A percentile compares a stretch with the other conserved stretches of the same genome.
phyloP scores from a whole-genome alignment of 2,888 invertebrate genomes.

The Tetragonula carbonaria region DNA sequence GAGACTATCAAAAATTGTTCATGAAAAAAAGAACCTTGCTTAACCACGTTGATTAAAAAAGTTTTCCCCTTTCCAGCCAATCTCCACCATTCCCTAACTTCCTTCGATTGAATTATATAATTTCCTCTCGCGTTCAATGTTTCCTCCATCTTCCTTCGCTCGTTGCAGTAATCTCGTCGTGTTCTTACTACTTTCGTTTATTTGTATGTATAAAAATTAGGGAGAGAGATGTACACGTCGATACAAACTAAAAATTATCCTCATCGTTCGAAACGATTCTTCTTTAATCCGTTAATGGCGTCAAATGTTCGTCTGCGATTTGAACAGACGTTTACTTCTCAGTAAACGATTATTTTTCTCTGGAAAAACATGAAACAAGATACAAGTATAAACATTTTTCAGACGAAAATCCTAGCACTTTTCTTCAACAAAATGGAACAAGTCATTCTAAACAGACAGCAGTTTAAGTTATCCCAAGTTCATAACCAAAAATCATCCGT shows the following conservation, averaged over 20 bases:
- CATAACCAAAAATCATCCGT: too few relatives aligned
- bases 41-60: not conserved
- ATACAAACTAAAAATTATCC: not conserved
- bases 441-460: too few relatives aligned
- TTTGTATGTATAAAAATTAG: not conserved
- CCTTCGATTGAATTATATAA: not conserved
- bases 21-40: too few relatives aligned
- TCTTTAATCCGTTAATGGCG: not conserved
- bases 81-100: not conserved
- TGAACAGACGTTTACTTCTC: too few relatives aligned
- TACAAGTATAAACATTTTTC: too few relatives aligned
- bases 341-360: too few relatives aligned
- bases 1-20: not conserved
- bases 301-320: not conserved
- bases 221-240: too few relatives aligned
- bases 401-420: too few relatives aligned
- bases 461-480: too few relatives aligned
- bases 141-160: too few relatives aligned
- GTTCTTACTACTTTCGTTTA: not conserved
- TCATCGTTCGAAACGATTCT: not conserved
- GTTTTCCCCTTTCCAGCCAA: not conserved
- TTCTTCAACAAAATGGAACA: too few relatives aligned
- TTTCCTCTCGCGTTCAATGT: not conserved
- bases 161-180: not conserved
- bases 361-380: too few relatives aligned